Percentiles rank a stretch among this genome's conserved stretches.
Evolutionary conservation across 2,797 vertebrate genomes (phyloP).

Genomic region (Podarcis siculus): DNA sequence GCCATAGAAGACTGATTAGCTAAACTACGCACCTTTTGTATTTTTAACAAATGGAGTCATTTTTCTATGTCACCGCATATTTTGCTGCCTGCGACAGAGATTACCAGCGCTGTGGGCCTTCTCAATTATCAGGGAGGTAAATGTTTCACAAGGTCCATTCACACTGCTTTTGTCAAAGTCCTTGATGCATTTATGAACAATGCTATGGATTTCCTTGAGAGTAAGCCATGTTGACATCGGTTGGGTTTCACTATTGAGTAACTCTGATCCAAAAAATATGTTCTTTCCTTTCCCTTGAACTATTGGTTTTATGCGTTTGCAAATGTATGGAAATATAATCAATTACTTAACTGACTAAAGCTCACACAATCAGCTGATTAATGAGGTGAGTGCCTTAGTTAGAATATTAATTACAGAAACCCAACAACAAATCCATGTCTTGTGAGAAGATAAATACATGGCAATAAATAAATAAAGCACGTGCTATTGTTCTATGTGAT

Average conservation of each 20-base stretch:
- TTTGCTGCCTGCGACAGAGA: slow-evolving; percentile 31
- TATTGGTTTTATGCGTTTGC: background rate
- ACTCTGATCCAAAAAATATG: background rate
- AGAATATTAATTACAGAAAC: background rate
- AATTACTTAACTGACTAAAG: background rate
- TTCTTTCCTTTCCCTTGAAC: background rate
- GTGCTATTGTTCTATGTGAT: background rate
- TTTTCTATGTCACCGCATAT: slow-evolving; percentile 1
- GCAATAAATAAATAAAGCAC: background rate
- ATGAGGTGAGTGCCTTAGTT: background rate
- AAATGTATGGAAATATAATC: background rate
- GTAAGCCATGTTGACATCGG: background rate
- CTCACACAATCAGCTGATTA: background rate
- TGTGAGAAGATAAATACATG: background rate
- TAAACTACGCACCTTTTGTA: slow-evolving; percentile 39
- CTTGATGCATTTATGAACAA: background rate
- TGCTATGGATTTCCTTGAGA: background rate
- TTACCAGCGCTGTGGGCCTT: background rate
- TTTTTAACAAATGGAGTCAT: slow-evolving; percentile 36
- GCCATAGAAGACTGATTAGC: slow-evolving; percentile 17
- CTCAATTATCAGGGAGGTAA: background rate
- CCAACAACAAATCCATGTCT: background rate
- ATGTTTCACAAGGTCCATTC: background rate
- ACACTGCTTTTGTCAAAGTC: background rate
- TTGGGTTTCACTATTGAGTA: background rate